phyloP scores from a whole-genome alignment of 2,113 vertebrate species.

The Paradoxurus hermaphroditus region DNA sequence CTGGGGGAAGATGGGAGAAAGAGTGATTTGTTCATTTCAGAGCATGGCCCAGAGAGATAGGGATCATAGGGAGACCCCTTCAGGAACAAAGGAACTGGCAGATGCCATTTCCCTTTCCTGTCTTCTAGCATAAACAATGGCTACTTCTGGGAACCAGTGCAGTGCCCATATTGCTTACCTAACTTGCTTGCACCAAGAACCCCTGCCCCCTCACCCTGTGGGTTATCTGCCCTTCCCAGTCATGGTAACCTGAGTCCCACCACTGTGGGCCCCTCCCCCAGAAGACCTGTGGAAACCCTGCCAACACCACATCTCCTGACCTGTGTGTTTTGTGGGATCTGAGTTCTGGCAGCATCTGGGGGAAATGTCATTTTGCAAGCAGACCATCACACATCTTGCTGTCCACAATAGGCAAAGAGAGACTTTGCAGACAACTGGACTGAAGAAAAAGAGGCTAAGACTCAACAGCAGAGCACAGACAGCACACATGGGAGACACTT shows the following conservation, averaged over 20 bases:
- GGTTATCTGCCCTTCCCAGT: background rate
- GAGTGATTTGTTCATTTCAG: background rate
- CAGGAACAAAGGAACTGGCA: background rate
- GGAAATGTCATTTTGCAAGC: too few species aligned
- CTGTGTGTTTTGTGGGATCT: too few species aligned
- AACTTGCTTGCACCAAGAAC: background rate
- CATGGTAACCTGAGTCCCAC: too few species aligned
- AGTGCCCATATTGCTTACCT: background rate
- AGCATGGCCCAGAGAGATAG: background rate
- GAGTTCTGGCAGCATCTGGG: too few species aligned
- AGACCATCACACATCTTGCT: too few species aligned
- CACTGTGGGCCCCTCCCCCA: background rate
- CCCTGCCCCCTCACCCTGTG: accelerated
- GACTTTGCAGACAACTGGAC: too few species aligned
- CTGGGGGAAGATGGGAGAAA: background rate
- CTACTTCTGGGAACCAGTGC: background rate
- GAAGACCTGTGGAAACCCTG: too few species aligned
- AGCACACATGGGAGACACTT: too few species aligned
- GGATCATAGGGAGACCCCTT: background rate
- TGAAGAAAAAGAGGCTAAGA: too few species aligned
- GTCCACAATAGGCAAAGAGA: too few species aligned
- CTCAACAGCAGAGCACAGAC: too few species aligned
- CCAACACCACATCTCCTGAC: too few species aligned
- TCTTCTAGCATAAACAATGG: background rate
- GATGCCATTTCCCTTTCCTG: background rate